Base-by-base conservation (phyloP, 2,797 vertebrate species). In the Sebastes iracundus region DNA sequence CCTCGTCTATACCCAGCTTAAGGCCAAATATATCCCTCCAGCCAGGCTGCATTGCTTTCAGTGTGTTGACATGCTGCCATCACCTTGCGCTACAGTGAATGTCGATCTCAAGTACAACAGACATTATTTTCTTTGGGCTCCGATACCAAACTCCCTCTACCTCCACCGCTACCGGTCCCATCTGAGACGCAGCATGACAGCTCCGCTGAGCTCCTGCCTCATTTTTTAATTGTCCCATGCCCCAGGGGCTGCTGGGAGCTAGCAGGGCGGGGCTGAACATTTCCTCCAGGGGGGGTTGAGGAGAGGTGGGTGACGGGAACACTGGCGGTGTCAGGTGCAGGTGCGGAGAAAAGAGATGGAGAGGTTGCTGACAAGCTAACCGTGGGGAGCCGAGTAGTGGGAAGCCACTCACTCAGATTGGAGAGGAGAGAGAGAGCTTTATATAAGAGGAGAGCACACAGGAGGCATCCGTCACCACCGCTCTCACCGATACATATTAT, bases 161-260 rank as follows among this genome's bases (percentile, higher is more conserved):
- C 59, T 8, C 33, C 22, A 58, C 28, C 71, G 60, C 42, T 18
- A 23, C 77, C 18, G 27, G 87, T 87, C 88, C 89, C 89, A 74
- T 79, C 76, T 84, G 86, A 92, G 88, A 88, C 78, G 72, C 68
- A 7, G 72, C 76, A 30, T 75, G 91, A 91, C 90, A 90, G 83
- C 82, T 84, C 71, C 22, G 77, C 82, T 82, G 87, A 91, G 89
- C 91, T 83, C 86, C 86, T 85, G 87, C 85, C 79, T 88, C 32
- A 65, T 87, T 87, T 72, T 72, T 94, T 95, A 94, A 95, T 94
- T 94, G 93, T 93, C 89, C 88, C 80, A 23, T 82, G 87, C 93
- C 90, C 90, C 90, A 77, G 86, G 91, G 94, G 91, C 88, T 93
- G 90, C 93, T 91, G 87, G 92, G 87, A 93, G 93, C 90, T 61